Conservation (phyloP, 2,888 invertebrate genomes). For the Automeris io region DNA sequence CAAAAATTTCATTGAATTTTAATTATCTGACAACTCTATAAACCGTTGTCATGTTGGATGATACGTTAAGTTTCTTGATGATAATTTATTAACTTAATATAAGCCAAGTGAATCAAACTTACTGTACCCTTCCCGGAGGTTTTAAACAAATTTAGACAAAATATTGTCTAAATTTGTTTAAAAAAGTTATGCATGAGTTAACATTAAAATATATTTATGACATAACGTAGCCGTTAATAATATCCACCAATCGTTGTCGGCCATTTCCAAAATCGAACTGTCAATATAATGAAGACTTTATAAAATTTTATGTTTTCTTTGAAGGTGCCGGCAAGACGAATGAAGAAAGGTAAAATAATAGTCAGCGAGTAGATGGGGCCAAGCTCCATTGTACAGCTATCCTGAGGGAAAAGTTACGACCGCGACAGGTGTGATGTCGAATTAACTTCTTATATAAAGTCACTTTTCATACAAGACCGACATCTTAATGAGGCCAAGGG, state of each 20-base stretch:
- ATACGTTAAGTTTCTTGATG: not conserved
- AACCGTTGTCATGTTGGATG: too few relatives aligned
- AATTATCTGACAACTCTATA: too few relatives aligned
- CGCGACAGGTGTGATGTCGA: constrained; percentile 73
- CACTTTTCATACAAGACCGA: constrained; percentile 66
- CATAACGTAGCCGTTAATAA: constrained; percentile 35
- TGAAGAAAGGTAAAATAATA: constrained; percentile 55
- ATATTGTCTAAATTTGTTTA: too few relatives aligned
- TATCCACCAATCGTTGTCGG: constrained; percentile 38
- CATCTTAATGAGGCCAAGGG: constrained; percentile 63
- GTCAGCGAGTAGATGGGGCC: constrained; percentile 45
- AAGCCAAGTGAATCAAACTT: constrained; percentile 20
- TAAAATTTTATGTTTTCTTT: constrained; percentile 60
- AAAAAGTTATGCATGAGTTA: constrained; percentile 28
- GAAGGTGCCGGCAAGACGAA: constrained; percentile 59
- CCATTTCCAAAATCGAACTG: constrained; percentile 61
- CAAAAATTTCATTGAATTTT: too few relatives aligned
- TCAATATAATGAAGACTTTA: constrained; percentile 67
- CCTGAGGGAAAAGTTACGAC: constrained; percentile 67
- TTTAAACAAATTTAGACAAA: constrained; percentile 30
- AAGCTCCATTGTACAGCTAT: constrained; percentile 67
- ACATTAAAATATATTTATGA: constrained; percentile 32
- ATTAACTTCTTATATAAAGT: constrained; percentile 73
- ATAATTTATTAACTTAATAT: not conserved
- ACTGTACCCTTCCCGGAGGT: constrained; percentile 5